Percentiles rank a stretch among this genome's conserved stretches.
Conservation (phyloP, 2,113 vertebrate genomes). For the Rhegmatorhina hoffmannsi region DNA sequence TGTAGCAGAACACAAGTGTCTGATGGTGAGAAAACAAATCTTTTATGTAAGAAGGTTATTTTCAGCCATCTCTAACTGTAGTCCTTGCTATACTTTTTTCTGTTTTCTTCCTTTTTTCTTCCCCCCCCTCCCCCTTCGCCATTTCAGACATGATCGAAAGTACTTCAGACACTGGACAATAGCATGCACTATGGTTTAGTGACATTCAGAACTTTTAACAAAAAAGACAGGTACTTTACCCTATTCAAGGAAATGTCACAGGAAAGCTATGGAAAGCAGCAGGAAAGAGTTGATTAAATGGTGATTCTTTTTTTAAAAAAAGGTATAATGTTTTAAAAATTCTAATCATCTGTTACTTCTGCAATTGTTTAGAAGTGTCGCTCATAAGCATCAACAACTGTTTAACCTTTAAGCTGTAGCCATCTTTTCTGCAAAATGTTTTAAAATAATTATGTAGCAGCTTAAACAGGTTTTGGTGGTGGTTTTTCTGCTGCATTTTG, state of each 20-base stretch:
- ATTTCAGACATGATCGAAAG: not conserved
- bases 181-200: not conserved
- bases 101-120: not conserved
- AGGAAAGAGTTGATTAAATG: not conserved
- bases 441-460: slow-evolving; percentile 4
- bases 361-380: not conserved
- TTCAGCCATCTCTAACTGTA: not conserved
- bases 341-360: not conserved
- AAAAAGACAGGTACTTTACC: not conserved
- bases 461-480: not conserved
- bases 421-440: not conserved
- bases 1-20: not conserved
- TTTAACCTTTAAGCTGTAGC: not conserved
- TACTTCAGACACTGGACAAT: not conserved
- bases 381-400: not conserved
- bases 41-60: not conserved
- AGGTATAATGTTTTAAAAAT: not conserved
- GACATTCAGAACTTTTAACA: not conserved
- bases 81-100: not conserved
- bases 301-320: too few relatives aligned
- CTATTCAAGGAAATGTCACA: not conserved
- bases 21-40: not conserved
- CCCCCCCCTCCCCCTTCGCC: too few relatives aligned
- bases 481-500: too few relatives aligned
- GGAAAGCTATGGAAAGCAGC: not conserved